phyloP scores from a whole-genome alignment of 2,888 invertebrate genomes.

The Lomographa bimaculata region DNA sequence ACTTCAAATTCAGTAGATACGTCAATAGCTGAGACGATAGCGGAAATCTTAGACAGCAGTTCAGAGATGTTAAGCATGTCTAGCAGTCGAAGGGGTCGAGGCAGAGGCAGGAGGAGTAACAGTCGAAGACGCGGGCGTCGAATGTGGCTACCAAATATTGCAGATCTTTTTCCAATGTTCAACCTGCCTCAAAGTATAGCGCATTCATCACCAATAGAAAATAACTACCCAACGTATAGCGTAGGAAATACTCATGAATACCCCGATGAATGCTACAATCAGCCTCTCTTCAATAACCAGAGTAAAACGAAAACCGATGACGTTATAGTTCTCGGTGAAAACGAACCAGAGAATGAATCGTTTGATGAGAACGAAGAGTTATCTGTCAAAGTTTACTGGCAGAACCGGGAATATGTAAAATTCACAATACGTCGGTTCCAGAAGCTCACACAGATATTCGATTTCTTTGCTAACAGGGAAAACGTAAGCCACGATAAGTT shows the following conservation, averaged over 20 bases:
- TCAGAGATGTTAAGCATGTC: too few relatives aligned
- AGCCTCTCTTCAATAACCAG: slow-evolving; percentile 45
- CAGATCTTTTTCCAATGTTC: background rate
- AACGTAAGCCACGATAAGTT: slow-evolving; percentile 56
- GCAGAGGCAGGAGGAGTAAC: background rate
- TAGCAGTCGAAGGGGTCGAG: slow-evolving; percentile 21
- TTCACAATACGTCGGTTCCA: slow-evolving; percentile 68
- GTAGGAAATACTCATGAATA: slow-evolving; percentile 69
- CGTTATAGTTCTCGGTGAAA: slow-evolving; percentile 40
- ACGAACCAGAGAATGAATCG: slow-evolving; percentile 38
- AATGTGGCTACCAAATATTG: background rate
- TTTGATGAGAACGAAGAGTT: slow-evolving; percentile 64
- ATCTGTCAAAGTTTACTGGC: slow-evolving; percentile 76
- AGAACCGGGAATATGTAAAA: slow-evolving; percentile 59
- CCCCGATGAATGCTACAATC: slow-evolving; percentile 50
- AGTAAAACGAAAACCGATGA: slow-evolving; percentile 16
- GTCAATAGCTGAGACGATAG: too few relatives aligned
- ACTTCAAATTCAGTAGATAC: too few relatives aligned
- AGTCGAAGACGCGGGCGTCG: background rate
- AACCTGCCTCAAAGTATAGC: too few relatives aligned
- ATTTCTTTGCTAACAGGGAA: slow-evolving; percentile 59
- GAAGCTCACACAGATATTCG: slow-evolving; percentile 64
- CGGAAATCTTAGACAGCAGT: too few relatives aligned
- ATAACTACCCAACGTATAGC: slow-evolving; percentile 48
- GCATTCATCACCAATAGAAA: too few relatives aligned